Evolutionary conservation across 1,140 invertebrate genomes (phyloP).

Genomic region (Drosophila bifasciata): DNA sequence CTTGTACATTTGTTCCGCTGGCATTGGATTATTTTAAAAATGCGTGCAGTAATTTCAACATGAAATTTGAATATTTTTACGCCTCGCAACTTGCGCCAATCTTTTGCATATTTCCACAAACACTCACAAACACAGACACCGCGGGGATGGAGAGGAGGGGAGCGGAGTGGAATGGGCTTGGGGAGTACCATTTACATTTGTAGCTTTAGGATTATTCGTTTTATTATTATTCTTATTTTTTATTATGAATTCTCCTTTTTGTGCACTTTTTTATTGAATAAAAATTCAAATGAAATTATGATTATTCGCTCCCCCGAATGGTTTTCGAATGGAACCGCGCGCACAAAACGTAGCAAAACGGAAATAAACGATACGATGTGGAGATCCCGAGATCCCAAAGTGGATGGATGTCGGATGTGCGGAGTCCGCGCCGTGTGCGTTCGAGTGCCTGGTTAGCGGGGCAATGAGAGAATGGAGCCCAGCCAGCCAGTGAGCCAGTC

Average conservation of each 20-base stretch:
- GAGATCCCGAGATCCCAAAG: constrained; percentile 28
- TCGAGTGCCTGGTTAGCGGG: constrained; percentile 69
- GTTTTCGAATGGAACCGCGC: constrained; percentile 38
- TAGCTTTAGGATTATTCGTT: constrained; percentile 38
- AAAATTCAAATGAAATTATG: constrained; percentile 72
- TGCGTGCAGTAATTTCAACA: constrained; percentile 74
- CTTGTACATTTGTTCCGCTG: constrained; percentile 62
- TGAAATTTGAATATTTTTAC: constrained; percentile 76
- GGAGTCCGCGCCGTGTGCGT: constrained; percentile 63
- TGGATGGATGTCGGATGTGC: constrained; percentile 5
- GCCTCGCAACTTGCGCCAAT: constrained; percentile 43
- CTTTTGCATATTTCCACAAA: constrained; percentile 68
- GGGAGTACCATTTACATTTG: constrained; percentile 47
- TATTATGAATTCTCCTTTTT: constrained; percentile 47
- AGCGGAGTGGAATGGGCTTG: neutral
- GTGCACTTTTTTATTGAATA: constrained; percentile 77
- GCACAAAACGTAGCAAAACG: neutral
- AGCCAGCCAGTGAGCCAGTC: constrained; percentile 29
- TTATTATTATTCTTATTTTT: constrained; percentile 30
- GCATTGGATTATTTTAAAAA: constrained; percentile 73
- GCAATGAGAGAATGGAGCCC: constrained; percentile 62
- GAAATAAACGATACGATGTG: no score
- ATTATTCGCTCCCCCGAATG: constrained; percentile 4
- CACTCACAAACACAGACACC: constrained; percentile 33
- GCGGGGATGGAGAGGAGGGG: neutral